Evolutionary conservation across 2,797 vertebrate species (phyloP), one percentile per base, ranked within the genome.

Genomic region (Amblyraja radiata): DNA sequence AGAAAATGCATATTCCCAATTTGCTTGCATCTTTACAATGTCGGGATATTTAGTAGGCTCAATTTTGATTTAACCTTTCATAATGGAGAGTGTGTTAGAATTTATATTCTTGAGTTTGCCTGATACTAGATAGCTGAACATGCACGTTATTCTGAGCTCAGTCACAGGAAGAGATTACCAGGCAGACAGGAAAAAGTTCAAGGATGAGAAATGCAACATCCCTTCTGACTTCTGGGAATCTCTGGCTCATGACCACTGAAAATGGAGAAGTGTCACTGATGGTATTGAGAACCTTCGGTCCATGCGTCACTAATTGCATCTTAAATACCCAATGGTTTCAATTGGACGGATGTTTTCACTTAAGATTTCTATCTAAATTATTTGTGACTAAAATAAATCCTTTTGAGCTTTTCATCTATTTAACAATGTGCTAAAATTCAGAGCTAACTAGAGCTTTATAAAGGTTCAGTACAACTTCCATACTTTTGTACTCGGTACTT

Each of bases 51-150:
- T 61, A 1, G 13, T 1, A 39, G 9, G 25, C 39, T 39, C 63
- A 71, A 73, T 93, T 54, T 90, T 93, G 63, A 58, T 58, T 93
- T 93, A 39, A 76, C 36, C 73, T 32, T 93, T 74, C 16, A 61
- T 11, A 32, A 23, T 54, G 36, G 32, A 32, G 11, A 46, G 54
- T 23, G 28, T 78, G 16, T 76, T 74, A 39, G 36, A 93, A 76
- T 76, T 74, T 39, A 39, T 92, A 54, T 74, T 74, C 36, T 58
- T 28, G 21, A 73, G 71, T 73, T 65, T 73, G 71, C 71, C 71
- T 21, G 5, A 32, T n/a, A 84, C 54, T 25, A 39, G 71, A 73
- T 23, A 21, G 18, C 18, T 73, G 71, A 73, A 73, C 21, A 68
- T 68, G 3, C 65, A 14, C 9, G 11, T 16, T 73, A 73, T 73